These are phyloP conservation scores for Heterochromis multidens DNA, from an alignment of 2,113 vertebrate genomes.

Conservation along the genomic window DNA sequence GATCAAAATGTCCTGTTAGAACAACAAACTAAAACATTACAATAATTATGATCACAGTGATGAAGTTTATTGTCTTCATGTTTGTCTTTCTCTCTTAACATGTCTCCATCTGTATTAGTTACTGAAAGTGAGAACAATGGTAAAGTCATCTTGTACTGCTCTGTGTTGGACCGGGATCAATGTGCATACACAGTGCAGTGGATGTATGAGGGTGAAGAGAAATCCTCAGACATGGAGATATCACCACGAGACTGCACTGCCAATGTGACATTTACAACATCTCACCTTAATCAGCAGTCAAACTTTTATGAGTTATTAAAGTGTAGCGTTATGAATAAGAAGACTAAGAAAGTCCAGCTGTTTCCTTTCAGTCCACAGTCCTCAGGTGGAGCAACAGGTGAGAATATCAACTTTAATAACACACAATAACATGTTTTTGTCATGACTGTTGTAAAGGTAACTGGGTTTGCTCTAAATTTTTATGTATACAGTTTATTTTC, in stretches of 20 bases:
- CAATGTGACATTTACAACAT: background rate
- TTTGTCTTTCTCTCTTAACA: background rate
- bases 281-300: background rate
- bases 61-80: background rate
- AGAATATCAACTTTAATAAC: fast-evolving
- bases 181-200: background rate
- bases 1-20: background rate
- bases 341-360: background rate
- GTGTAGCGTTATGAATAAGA: fast-evolving
- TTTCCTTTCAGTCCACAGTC: background rate
- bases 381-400: background rate
- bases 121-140: background rate
- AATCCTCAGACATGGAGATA: background rate
- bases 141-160: background rate
- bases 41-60: background rate
- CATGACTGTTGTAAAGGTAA: background rate
- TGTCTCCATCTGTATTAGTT: background rate
- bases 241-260: fast-evolving
- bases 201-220: background rate
- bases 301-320: background rate
- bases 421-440: background rate
- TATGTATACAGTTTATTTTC: no score
- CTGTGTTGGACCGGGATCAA: fast-evolving
- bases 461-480: fast-evolving
- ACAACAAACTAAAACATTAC: background rate